Conservation (phyloP, 1,140 invertebrate genomes). For the Leptestheria dahalacensis region DNA sequence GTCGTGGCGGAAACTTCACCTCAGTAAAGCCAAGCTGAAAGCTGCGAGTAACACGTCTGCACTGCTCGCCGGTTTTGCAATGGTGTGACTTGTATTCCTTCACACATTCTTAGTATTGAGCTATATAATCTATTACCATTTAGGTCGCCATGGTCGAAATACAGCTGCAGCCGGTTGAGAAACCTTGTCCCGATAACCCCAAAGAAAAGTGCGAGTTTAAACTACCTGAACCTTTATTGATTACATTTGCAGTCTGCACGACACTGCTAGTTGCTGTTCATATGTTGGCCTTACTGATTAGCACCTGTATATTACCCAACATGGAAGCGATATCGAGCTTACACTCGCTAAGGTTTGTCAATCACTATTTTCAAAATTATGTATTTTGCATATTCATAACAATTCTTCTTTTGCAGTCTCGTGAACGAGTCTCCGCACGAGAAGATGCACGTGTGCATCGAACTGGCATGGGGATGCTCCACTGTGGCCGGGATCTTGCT, state of each 20-base stretch:
- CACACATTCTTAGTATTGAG: constrained; percentile 5
- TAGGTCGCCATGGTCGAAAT: constrained; percentile 10
- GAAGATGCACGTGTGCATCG: constrained; percentile 31
- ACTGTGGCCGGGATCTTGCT: constrained; percentile 42
- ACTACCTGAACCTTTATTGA: constrained; percentile 64
- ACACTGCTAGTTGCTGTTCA: constrained; percentile 92
- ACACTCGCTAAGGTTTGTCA: constrained; percentile 30
- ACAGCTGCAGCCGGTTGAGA: neutral
- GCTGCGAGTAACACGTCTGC: constrained; percentile 94
- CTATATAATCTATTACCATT: constrained; percentile 1
- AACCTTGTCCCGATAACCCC: constrained; percentile 6
- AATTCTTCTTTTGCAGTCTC: neutral
- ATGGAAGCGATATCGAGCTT: constrained; percentile 78
- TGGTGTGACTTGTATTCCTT: constrained; percentile 45
- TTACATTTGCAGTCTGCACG: constrained; percentile 88
- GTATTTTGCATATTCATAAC: neutral
- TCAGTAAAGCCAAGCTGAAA: constrained; percentile 88
- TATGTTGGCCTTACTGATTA: constrained; percentile 96
- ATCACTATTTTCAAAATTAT: neutral
- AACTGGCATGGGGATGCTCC: constrained; percentile 41
- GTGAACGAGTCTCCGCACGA: constrained; percentile 18
- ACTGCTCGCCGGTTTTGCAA: constrained; percentile 87
- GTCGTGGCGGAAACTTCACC: constrained; percentile 77
- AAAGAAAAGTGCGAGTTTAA: constrained; percentile 25
- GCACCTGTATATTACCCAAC: constrained; percentile 92